These are phyloP conservation scores for Calameuta pallipes DNA, from an alignment of 2,888 invertebrate genomes.

Conservation along the genomic window DNA sequence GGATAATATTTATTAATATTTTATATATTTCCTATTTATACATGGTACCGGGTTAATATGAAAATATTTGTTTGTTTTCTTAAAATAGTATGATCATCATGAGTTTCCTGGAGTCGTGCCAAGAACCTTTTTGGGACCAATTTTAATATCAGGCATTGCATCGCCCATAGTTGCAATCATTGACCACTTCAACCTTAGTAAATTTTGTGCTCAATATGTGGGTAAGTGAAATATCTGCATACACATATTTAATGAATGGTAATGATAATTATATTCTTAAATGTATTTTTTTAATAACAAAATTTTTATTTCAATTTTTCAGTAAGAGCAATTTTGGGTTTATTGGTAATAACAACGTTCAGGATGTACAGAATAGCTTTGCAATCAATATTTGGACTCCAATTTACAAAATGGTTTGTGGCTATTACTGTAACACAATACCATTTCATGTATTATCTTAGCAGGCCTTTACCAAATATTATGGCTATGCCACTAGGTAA, in stretches of 20 bases:
- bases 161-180: constrained; percentile 80
- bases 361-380: constrained; percentile 79
- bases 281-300: constrained; percentile 28
- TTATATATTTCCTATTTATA: too few species aligned
- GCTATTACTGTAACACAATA: constrained; percentile 92
- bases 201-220: constrained; percentile 90
- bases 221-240: constrained; percentile 70
- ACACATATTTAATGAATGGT: constrained; percentile 1
- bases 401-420: constrained; percentile 85
- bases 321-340: constrained; percentile 86
- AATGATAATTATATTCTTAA: constrained; percentile 21
- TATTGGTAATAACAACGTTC: constrained; percentile 81
- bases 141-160: constrained; percentile 82
- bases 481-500: constrained; percentile 93
- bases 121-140: constrained; percentile 92
- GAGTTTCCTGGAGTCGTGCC: constrained; percentile 99
- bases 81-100: constrained; percentile 93
- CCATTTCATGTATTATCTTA: constrained; percentile 97
- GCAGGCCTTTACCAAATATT: constrained; percentile 93
- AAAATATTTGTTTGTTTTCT: constrained; percentile 34
- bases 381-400: constrained; percentile 80
- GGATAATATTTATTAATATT: neutral
- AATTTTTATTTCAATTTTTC: constrained; percentile 58
- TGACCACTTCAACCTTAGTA: constrained; percentile 77
- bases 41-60: too few species aligned